A percentile compares a stretch with the other conserved stretches of the same genome.
Conservation (phyloP, 1,140 invertebrate genomes). For the Philopotamus ludificatus region DNA sequence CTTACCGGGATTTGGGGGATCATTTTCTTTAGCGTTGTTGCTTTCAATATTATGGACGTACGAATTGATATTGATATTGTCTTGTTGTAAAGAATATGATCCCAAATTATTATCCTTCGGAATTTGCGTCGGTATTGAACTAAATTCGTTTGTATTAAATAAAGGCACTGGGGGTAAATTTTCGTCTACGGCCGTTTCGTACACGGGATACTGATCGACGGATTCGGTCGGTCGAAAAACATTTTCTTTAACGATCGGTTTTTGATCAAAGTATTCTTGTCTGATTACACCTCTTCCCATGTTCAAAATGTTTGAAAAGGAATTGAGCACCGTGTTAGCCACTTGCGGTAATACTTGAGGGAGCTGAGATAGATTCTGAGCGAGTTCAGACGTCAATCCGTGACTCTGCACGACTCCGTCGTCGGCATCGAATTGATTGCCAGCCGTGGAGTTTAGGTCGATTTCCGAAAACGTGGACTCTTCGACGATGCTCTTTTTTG, state of each 20-base stretch:
- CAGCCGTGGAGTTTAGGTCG: slow-evolving; percentile 51
- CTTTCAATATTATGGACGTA: too few relatives aligned
- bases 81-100: too few relatives aligned
- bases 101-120: too few relatives aligned
- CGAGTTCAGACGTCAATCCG: slow-evolving; percentile 56
- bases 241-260: not conserved
- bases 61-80: too few relatives aligned
- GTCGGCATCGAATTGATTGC: not conserved
- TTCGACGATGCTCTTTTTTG: slow-evolving; percentile 44
- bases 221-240: too few relatives aligned
- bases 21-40: too few relatives aligned
- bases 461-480: slow-evolving; percentile 52
- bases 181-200: too few relatives aligned
- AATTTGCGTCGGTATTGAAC: too few relatives aligned
- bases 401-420: slow-evolving; percentile 47
- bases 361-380: slow-evolving; percentile 58
- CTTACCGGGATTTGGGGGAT: not conserved
- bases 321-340: slow-evolving; percentile 59
- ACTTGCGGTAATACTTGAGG: slow-evolving; percentile 56
- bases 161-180: not conserved
- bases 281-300: not conserved
- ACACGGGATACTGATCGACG: not conserved
- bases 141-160: slow-evolving; percentile 15
- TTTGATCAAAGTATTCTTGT: not conserved
- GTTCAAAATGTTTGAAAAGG: slow-evolving; percentile 57